Evolutionary conservation across 2,888 invertebrate genomes (phyloP).

Genomic region (Meiosimyza platycephala): DNA sequence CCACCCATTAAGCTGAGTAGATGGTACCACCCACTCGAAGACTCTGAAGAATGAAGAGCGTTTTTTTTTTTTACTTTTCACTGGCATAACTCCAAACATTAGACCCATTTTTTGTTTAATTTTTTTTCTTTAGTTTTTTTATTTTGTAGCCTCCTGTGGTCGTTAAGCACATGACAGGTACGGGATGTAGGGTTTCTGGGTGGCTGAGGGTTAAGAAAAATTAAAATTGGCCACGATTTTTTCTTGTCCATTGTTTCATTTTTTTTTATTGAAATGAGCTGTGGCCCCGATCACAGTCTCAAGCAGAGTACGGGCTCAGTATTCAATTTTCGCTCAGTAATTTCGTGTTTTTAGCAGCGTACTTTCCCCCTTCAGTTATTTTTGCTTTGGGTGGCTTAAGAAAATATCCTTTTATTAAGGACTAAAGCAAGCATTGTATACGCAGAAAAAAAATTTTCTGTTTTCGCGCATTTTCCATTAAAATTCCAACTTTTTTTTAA

Average conservation of each 20-base stretch:
- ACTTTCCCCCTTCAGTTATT: conserved; percentile 28
- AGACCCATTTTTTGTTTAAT: conserved; percentile 29
- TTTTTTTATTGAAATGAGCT: conserved; percentile 53
- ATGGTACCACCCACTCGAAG: neutral
- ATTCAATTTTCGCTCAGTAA: conserved; percentile 6
- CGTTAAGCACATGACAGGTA: conserved; percentile 20
- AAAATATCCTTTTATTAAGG: conserved; percentile 32
- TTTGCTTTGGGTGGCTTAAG: conserved; percentile 38
- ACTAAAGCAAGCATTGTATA: conserved; percentile 15
- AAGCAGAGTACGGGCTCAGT: conserved; percentile 1
- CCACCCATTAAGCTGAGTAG: conserved; percentile 27
- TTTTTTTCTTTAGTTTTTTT: conserved; percentile 18
- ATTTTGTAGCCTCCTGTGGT: conserved; percentile 20
- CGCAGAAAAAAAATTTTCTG: conserved; percentile 37
- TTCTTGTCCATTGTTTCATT: conserved; percentile 63
- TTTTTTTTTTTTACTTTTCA: conserved; percentile 12
- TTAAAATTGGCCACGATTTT: conserved; percentile 67
- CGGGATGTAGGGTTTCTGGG: neutral
- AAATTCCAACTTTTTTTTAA: conserved; percentile 58
- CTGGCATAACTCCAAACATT: neutral
- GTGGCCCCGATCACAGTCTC: neutral
- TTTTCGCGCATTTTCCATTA: conserved; percentile 63
- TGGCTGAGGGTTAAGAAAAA: conserved; percentile 53
- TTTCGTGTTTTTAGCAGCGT: no score
- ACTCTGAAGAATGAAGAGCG: conserved; percentile 1